phyloP scores from a whole-genome alignment of 1,140 invertebrate genomes.

The Calosoma granatense region DNA sequence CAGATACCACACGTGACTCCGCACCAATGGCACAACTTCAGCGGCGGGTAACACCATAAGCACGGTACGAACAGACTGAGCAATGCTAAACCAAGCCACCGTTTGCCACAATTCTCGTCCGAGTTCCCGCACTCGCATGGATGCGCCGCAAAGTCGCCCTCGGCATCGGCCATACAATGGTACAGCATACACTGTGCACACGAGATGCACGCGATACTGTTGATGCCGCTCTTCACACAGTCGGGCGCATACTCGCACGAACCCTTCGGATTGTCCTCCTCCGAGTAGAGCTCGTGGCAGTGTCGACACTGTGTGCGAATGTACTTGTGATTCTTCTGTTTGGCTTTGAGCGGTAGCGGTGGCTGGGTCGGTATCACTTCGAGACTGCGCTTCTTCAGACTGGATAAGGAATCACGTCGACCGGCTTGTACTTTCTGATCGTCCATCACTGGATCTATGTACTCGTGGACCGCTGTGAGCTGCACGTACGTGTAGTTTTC shows the following conservation, averaged over 20 bases:
- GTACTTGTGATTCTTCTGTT: conserved; percentile 28
- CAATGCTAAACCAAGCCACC: conserved; percentile 77
- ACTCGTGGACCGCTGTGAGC: conserved; percentile 69
- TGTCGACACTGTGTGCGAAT: conserved; percentile 35
- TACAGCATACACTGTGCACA: conserved; percentile 75
- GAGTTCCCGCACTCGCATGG: conserved; percentile 58
- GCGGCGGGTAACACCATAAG: conserved; percentile 84
- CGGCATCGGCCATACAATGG: conserved; percentile 82
- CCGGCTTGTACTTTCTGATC: conserved; percentile 40
- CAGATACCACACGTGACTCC: conserved; percentile 67
- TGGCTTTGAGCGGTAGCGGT: conserved; percentile 30
- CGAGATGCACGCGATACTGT: conserved; percentile 71
- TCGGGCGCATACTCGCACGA: conserved; percentile 85
- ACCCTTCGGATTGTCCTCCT: conserved; percentile 71
- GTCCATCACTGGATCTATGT: conserved; percentile 69
- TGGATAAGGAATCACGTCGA: conserved; percentile 44
- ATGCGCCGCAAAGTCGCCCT: conserved; percentile 67
- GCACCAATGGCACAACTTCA: conserved; percentile 73
- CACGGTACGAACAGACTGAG: conserved; percentile 84
- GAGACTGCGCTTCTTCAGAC: conserved; percentile 47
- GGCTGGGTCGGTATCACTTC: conserved; percentile 20
- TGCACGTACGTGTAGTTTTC: conserved; percentile 80
- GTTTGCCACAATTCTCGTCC: conserved; percentile 45
- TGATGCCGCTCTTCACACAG: conserved; percentile 66
- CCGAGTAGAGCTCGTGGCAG: conserved; percentile 62